Percentiles rank a stretch among this genome's conserved stretches.
Evolutionary conservation across 2,888 invertebrate genomes (phyloP).

Genomic region (Andrena camellia): DNA sequence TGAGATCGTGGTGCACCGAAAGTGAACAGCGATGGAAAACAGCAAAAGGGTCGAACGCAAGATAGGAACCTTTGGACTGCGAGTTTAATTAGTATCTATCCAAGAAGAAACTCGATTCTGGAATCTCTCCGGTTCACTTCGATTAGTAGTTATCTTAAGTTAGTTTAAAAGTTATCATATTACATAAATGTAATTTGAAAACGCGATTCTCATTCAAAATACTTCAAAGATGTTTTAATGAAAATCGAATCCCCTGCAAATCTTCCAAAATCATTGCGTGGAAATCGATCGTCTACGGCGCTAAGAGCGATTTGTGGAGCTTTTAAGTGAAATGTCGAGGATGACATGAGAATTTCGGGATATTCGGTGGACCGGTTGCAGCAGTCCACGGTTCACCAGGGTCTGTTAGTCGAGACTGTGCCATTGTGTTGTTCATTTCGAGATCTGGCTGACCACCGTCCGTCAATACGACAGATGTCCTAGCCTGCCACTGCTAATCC

Average conservation of each 20-base stretch:
- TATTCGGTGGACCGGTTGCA: constrained; percentile 1
- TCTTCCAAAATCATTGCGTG: not conserved
- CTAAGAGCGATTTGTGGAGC: not conserved
- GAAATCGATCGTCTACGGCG: constrained; percentile 27
- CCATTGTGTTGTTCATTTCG: constrained; percentile 84
- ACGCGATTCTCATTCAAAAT: not conserved
- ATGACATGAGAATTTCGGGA: constrained; percentile 65
- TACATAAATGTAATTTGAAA: no score
- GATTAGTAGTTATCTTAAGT: not conserved
- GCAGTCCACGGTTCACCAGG: constrained; percentile 29
- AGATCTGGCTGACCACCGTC: constrained; percentile 83
- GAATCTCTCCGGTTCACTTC: not conserved
- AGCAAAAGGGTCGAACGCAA: not conserved
- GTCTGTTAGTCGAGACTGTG: constrained; percentile 61
- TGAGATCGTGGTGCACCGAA: constrained; percentile 25
- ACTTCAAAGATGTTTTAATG: constrained; percentile 12
- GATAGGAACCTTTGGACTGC: no score
- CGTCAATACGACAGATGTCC: constrained; percentile 84
- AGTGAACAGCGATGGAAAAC: not conserved
- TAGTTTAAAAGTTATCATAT: no score
- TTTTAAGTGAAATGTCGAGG: constrained; percentile 51
- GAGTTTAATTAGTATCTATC: not conserved
- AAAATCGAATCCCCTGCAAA: not conserved
- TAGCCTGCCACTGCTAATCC: constrained; percentile 82
- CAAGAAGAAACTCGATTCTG: not conserved